A percentile compares a stretch with the other conserved stretches of the same genome.
phyloP scores from a whole-genome alignment of 2,797 vertebrate genomes.

The Mus minutoides region DNA sequence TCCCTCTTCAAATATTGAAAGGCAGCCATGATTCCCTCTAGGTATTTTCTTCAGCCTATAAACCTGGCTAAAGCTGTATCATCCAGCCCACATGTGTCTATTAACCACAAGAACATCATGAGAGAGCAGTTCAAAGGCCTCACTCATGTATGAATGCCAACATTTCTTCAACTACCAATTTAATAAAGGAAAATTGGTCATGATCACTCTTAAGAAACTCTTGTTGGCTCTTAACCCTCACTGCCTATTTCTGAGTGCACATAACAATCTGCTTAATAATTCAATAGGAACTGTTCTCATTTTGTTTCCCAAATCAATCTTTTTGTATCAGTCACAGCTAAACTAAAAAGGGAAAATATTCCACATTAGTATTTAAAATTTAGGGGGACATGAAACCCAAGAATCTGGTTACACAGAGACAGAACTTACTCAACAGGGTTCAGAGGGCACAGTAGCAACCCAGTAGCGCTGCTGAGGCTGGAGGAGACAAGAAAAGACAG shows the following conservation, averaged over 20 bases:
- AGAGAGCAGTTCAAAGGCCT: slow-evolving; percentile 75
- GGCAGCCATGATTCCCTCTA: slow-evolving; percentile 72
- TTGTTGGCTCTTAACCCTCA: not conserved
- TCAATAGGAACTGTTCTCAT: slow-evolving; percentile 18
- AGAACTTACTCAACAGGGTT: not conserved
- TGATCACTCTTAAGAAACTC: slow-evolving; percentile 50
- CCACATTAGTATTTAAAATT: slow-evolving; percentile 9
- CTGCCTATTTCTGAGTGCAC: slow-evolving; percentile 36
- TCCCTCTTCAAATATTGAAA: slow-evolving; percentile 81
- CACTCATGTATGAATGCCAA: slow-evolving; percentile 32
- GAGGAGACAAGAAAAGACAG: not conserved
- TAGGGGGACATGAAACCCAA: not conserved
- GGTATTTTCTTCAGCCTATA: slow-evolving; percentile 78
- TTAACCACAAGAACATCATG: slow-evolving; percentile 69
- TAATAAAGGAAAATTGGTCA: slow-evolving; percentile 59
- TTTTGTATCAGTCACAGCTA: slow-evolving; percentile 47
- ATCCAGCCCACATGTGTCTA: slow-evolving; percentile 74
- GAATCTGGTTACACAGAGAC: not conserved
- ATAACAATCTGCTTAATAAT: slow-evolving; percentile 63
- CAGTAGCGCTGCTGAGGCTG: not conserved
- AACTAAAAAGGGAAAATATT: not conserved
- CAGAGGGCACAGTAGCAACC: not conserved
- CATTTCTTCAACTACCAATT: slow-evolving; percentile 63
- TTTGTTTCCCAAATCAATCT: slow-evolving; percentile 50
- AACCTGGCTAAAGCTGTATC: slow-evolving; percentile 77